These are phyloP conservation scores for Stenodera caucasica DNA, from an alignment of 2,888 invertebrate species.

Conservation along the genomic window DNA sequence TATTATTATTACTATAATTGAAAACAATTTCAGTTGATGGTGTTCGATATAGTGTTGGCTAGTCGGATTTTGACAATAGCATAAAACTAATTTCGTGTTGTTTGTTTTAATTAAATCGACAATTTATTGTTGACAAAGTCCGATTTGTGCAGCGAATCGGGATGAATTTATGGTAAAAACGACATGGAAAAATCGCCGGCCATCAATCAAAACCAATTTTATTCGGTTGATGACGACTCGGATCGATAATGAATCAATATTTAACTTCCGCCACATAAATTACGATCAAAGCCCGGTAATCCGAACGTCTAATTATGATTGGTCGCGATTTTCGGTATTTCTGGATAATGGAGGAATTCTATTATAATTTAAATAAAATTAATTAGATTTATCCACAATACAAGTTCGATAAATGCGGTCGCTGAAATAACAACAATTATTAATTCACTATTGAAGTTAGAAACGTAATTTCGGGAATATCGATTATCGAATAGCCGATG, in stretches of 20 bases:
- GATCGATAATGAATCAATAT: not conserved
- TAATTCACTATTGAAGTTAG: too few species aligned
- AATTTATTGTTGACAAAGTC: conserved; percentile 6
- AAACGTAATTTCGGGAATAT: too few species aligned
- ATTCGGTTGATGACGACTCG: not conserved
- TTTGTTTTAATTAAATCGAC: conserved; percentile 13
- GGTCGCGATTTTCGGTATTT: too few species aligned
- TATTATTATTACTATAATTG: not conserved
- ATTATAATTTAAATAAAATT: too few species aligned
- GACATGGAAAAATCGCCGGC: not conserved
- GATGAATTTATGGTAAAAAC: not conserved
- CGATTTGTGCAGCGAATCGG: not conserved
- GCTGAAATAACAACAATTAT: too few species aligned
- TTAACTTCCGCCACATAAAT: not conserved
- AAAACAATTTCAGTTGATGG: not conserved
- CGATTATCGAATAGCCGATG: too few species aligned
- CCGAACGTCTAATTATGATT: too few species aligned
- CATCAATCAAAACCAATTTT: not conserved
- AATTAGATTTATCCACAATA: too few species aligned
- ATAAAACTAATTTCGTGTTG: conserved; percentile 5
- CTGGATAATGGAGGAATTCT: too few species aligned
- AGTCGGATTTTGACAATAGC: not conserved
- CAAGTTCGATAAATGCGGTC: too few species aligned
- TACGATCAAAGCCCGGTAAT: not conserved
- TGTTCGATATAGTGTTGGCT: not conserved